Conservation (phyloP, 2,797 vertebrate species). For the Alcedo atthis region DNA sequence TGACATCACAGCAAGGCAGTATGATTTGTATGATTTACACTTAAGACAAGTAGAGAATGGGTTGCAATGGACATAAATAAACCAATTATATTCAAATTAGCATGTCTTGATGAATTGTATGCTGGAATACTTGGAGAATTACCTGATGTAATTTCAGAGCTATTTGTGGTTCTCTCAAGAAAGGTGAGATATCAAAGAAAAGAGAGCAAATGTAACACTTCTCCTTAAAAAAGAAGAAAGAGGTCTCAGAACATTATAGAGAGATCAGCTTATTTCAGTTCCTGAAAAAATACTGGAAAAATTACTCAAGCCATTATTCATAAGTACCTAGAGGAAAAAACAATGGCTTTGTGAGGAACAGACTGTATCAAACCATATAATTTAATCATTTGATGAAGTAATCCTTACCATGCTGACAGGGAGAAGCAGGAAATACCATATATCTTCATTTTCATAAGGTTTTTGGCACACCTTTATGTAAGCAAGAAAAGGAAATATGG, state of each 20-base stretch:
- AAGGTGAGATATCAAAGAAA: neutral
- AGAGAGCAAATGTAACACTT: neutral
- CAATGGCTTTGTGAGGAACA: slow-evolving; percentile 7
- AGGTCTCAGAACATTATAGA: neutral
- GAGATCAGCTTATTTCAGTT: slow-evolving; percentile 17
- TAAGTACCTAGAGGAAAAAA: slow-evolving; percentile 13
- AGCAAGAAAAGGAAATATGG: neutral
- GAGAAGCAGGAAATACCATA: neutral
- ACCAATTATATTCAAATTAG: neutral
- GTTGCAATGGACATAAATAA: neutral
- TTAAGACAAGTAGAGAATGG: neutral
- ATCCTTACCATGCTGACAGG: slow-evolving; percentile 10
- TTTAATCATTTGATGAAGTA: slow-evolving; percentile 46
- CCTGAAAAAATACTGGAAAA: slow-evolving; percentile 45
- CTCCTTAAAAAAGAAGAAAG: neutral
- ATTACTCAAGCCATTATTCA: slow-evolving; percentile 8
- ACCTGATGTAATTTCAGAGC: neutral
- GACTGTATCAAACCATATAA: neutral
- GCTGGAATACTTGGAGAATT: neutral
- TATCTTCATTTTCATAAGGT: neutral
- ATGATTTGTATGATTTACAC: neutral
- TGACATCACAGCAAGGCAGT: neutral
- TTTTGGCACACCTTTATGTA: slow-evolving; percentile 16
- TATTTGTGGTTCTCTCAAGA: neutral
- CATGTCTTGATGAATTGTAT: neutral